A percentile compares a stretch with the other conserved stretches of the same genome.
These are phyloP conservation scores for Channa argus DNA, from an alignment of 2,113 vertebrate genomes.

Conservation along the genomic window DNA sequence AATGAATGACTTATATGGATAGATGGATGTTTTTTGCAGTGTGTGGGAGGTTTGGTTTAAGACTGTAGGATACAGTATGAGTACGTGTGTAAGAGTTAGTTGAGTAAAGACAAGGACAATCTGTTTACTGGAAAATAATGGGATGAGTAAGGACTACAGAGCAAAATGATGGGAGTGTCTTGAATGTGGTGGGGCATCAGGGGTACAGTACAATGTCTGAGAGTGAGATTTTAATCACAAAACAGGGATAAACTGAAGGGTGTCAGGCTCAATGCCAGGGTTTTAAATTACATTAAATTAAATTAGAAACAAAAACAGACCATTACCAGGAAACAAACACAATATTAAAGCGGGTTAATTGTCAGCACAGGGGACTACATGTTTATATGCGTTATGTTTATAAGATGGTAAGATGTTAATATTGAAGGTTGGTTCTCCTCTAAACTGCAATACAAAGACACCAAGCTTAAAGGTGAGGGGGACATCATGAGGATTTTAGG, in stretches of 20 bases:
- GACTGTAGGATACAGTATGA: slow-evolving; percentile 27
- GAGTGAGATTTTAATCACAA: slow-evolving; percentile 50
- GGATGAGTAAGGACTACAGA: slow-evolving; percentile 42
- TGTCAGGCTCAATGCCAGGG: slow-evolving; percentile 35
- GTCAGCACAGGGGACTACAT: slow-evolving; percentile 20
- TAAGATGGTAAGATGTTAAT: slow-evolving; percentile 45
- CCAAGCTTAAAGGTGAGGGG: slow-evolving; percentile 30
- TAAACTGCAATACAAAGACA: slow-evolving; percentile 15
- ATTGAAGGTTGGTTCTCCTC: slow-evolving; percentile 14
- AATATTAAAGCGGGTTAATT: slow-evolving; percentile 46
- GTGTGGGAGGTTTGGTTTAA: slow-evolving; percentile 33
- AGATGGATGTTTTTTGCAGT: slow-evolving; percentile 73
- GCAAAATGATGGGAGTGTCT: slow-evolving; percentile 48
- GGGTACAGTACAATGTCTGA: slow-evolving; percentile 40
- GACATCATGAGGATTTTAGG: slow-evolving; percentile 34
- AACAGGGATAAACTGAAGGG: slow-evolving; percentile 55
- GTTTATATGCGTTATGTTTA: slow-evolving; percentile 43
- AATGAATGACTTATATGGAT: slow-evolving; percentile 30
- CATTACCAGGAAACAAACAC: slow-evolving; percentile 44
- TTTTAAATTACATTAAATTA: slow-evolving; percentile 41
- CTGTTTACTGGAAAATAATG: slow-evolving; percentile 46
- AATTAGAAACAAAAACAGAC: slow-evolving; percentile 51
- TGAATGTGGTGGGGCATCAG: slow-evolving; percentile 18
- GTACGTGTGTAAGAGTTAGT: slow-evolving; percentile 43
- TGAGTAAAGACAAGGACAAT: slow-evolving; percentile 48